A percentile compares a stretch with the other conserved stretches of the same genome.
Evolutionary conservation across 2,888 invertebrate species (phyloP).

Genomic region (Rotaria sp.): DNA sequence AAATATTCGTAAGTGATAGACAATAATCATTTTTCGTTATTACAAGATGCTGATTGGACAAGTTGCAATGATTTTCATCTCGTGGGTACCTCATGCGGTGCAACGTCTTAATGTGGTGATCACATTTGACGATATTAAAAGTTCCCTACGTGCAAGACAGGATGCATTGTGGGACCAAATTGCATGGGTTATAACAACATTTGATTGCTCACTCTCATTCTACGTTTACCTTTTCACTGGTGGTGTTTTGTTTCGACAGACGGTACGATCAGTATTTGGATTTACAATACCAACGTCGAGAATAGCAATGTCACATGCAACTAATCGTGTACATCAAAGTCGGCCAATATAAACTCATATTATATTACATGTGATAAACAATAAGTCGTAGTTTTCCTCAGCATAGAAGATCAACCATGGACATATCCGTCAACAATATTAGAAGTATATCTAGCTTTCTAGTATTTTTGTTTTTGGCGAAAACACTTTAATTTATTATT

Average conservation of each 20-base stretch:
- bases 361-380: too few species aligned
- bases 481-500: too few species aligned
- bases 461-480: too few species aligned
- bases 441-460: too few species aligned
- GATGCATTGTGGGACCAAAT: neutral
- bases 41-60: neutral
- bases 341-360: too few species aligned
- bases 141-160: neutral
- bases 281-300: neutral
- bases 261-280: neutral
- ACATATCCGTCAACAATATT: too few species aligned
- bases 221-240: neutral
- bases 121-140: neutral
- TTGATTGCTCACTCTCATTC: neutral
- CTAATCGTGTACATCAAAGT: too few species aligned
- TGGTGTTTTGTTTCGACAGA: neutral
- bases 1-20: neutral
- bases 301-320: too few species aligned
- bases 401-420: too few species aligned
- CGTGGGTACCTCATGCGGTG: neutral
- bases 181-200: neutral
- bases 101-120: neutral
- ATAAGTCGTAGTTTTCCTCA: too few species aligned
- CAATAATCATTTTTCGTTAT: neutral
- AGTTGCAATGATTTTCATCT: neutral